Conservation (phyloP, 1,140 invertebrate species). For the Chironomus tepperi region DNA sequence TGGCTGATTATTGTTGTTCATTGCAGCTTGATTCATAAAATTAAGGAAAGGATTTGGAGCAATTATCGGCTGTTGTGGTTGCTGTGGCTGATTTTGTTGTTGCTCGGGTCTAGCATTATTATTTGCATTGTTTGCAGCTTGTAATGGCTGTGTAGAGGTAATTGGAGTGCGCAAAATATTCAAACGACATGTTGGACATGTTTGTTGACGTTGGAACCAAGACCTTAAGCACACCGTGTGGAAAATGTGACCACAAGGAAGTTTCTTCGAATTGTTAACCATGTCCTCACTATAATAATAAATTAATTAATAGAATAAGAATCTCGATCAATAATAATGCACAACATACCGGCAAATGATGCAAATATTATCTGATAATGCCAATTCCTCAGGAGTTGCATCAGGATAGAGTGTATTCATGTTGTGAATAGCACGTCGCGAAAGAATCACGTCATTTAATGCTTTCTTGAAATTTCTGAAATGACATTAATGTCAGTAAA, state of each 20-base stretch:
- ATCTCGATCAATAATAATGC: not conserved
- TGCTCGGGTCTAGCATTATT: conserved; percentile 28
- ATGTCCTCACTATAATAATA: conserved; percentile 44
- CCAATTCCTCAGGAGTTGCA: conserved; percentile 87
- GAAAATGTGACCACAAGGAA: conserved; percentile 99
- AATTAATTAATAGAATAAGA: no score
- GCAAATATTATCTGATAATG: conserved; percentile 94
- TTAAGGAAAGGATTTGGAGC: conserved; percentile 29
- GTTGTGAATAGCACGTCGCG: conserved; percentile 89
- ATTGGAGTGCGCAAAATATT: conserved; percentile 76
- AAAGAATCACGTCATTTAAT: conserved; percentile 95
- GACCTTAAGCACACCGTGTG: conserved; percentile 95
- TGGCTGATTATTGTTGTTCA: conserved; percentile 15
- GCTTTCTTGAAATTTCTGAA: conserved; percentile 95
- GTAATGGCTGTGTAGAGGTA: conserved; percentile 32
- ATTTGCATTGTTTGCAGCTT: conserved; percentile 26
- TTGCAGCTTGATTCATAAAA: not conserved
- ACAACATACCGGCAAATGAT: conserved; percentile 78
- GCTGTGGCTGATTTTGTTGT: conserved; percentile 25
- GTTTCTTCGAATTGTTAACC: conserved; percentile 80
- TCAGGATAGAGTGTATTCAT: conserved; percentile 98
- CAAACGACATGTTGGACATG: conserved; percentile 95
- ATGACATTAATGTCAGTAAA: conserved; percentile 26
- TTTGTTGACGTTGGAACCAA: conserved; percentile 99
- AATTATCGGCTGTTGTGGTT: conserved; percentile 30